Percentiles rank a stretch among this genome's conserved stretches.
Evolutionary conservation across 2,797 vertebrate species (phyloP).

Genomic region (Tapirus indicus): DNA sequence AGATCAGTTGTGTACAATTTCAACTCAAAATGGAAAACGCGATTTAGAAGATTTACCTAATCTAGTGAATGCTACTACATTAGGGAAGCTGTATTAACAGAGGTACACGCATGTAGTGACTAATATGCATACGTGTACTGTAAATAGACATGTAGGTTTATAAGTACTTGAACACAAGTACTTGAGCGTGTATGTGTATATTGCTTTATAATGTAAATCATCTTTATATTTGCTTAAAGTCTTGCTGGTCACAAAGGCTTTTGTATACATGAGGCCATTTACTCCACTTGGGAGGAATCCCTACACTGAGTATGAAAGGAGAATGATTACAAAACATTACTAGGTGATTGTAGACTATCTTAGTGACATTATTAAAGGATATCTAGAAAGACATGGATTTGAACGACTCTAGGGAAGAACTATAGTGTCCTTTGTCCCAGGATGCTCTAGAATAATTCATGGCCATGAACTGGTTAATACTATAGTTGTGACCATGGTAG

Average conservation of each 20-base stretch:
- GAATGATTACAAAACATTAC: neutral
- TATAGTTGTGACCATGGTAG: neutral
- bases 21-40: conserved; percentile 53
- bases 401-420: neutral
- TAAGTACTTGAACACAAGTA: neutral
- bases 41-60: conserved; percentile 58
- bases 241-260: neutral
- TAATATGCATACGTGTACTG: neutral
- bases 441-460: neutral
- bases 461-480: neutral
- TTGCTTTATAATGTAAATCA: neutral
- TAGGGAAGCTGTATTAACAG: neutral
- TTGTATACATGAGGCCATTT: neutral
- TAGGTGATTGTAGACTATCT: neutral
- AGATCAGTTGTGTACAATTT: conserved; percentile 63
- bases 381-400: neutral
- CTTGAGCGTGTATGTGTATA: neutral
- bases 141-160: neutral
- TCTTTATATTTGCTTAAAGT: neutral
- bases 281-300: neutral
- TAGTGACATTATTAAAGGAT: neutral
- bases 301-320: neutral
- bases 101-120: neutral
- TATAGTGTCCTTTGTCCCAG: neutral
- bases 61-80: neutral